These are phyloP conservation scores for Drosophila subsilvestris DNA, from an alignment of 2,888 invertebrate species.

Conservation along the genomic window DNA sequence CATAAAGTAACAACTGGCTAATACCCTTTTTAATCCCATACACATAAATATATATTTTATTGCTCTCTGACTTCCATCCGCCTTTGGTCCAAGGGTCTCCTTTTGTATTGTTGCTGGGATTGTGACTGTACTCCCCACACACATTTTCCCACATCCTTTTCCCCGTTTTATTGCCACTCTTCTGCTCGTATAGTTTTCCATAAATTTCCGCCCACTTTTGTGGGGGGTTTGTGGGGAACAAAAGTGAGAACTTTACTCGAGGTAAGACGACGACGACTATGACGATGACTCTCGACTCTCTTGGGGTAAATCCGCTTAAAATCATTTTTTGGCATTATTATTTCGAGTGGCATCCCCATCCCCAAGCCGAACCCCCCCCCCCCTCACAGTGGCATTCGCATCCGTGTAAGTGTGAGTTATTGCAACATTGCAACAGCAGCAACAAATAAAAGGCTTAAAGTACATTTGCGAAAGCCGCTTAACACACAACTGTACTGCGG, in stretches of 20 bases:
- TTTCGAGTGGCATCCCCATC: conserved; percentile 53
- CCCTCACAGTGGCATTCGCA: conserved; percentile 13
- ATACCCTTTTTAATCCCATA: conserved; percentile 65
- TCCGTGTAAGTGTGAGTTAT: conserved; percentile 52
- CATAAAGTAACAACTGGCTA: conserved; percentile 49
- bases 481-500: conserved; percentile 70
- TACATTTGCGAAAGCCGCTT: conserved; percentile 68
- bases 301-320: conserved; percentile 70
- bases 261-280: not conserved
- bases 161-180: not conserved
- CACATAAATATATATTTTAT: conserved; percentile 65
- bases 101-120: conserved; percentile 15
- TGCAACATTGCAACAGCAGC: conserved; percentile 43
- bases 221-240: not conserved
- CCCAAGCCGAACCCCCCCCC: conserved; percentile 9
- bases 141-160: not conserved
- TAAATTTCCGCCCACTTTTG: conserved; percentile 13
- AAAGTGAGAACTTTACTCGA: not conserved
- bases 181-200: conserved; percentile 5
- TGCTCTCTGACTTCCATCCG: conserved; percentile 24
- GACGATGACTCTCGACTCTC: conserved; percentile 1
- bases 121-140: conserved; percentile 5
- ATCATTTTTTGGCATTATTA: conserved; percentile 77
- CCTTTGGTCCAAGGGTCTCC: not conserved
- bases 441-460: conserved; percentile 67